These are phyloP conservation scores for Cacoxenus indagator DNA, from an alignment of 2,888 invertebrate species.

Conservation along the genomic window DNA sequence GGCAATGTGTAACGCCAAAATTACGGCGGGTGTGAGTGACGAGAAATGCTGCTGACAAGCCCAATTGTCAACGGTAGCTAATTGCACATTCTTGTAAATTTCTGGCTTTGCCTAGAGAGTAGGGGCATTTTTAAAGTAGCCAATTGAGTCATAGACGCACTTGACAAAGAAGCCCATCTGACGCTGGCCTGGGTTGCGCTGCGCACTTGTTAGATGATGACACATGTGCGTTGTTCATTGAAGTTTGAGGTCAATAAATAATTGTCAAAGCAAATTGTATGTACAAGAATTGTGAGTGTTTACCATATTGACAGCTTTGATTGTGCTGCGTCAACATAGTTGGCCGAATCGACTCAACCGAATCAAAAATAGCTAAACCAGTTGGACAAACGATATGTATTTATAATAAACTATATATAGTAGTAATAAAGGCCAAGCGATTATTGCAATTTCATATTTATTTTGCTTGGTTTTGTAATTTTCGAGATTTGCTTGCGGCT, in stretches of 20 bases:
- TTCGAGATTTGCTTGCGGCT: constrained; percentile 45
- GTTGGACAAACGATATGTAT: constrained; percentile 22
- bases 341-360: not conserved
- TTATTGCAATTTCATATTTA: constrained; percentile 17
- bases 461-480: constrained; percentile 47
- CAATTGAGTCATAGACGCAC: constrained; percentile 12
- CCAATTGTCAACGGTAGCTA: constrained; percentile 44
- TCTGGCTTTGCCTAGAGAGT: constrained; percentile 28
- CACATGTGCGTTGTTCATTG: not conserved
- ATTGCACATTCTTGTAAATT: constrained; percentile 53
- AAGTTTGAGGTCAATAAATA: constrained; percentile 14
- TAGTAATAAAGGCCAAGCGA: constrained; percentile 39
- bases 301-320: too few species aligned
- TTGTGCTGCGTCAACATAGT: not conserved
- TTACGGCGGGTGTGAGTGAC: not conserved
- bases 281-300: too few species aligned
- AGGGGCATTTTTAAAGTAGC: not conserved
- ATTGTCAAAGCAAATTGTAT: not conserved
- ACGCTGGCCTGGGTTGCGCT: not conserved
- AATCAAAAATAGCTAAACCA: constrained; percentile 21
- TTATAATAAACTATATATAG: too few species aligned
- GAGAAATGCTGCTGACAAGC: constrained; percentile 34
- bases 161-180: not conserved
- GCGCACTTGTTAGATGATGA: constrained; percentile 18
- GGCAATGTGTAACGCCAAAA: not conserved